Evolutionary conservation across 2,888 invertebrate species (phyloP), one percentile per base, ranked within the genome.

Genomic region (Polyommatus icarus): DNA sequence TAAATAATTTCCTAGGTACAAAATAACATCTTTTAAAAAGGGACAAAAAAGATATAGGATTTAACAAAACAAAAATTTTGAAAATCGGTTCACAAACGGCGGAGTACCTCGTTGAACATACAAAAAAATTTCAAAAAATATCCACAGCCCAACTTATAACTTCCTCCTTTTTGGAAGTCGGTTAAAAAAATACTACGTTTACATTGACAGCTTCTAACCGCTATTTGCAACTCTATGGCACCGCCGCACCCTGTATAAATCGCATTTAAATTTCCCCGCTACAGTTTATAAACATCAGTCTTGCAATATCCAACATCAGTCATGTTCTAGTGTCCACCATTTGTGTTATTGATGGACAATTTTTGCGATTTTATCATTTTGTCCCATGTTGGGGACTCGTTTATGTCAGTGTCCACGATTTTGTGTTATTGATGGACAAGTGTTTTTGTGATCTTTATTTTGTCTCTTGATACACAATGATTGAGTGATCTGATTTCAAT

Each of bases 181-280:
- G 32, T 32, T 32, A 54, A 15, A 54, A 15, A 54, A 54, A 50
- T 3, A 0, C 50, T 50, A 8, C 40, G 3, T 40, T 40, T 3
- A 54, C 5, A 54, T 18, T 3, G 18, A 18, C 50, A 12, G 20
- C 61, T 29, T 61, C 61, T 72, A 46, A 46, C 40, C 40, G 32
- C 15, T 10, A 76, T 50, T 54, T 78, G 36, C 71, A 24, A 20
- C 79, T 79, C 81, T 79, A 80, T 72, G 82, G 77, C 71, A 61
- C 79, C 76, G 78, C 76, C 82, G 78, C 84, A 81, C 82, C 83
- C 79, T 80, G 82, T 84, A 84, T 83, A 85, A 88, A 88, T 87
- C 85, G 87, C 81, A 84, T 84, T 87, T 86, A 85, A 85, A 86
- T 86, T 85, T 85, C 84, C 81, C 81, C 80, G 79, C 79, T 54